phyloP scores from a whole-genome alignment of 2,888 invertebrate genomes.

The Volucella inanis region DNA sequence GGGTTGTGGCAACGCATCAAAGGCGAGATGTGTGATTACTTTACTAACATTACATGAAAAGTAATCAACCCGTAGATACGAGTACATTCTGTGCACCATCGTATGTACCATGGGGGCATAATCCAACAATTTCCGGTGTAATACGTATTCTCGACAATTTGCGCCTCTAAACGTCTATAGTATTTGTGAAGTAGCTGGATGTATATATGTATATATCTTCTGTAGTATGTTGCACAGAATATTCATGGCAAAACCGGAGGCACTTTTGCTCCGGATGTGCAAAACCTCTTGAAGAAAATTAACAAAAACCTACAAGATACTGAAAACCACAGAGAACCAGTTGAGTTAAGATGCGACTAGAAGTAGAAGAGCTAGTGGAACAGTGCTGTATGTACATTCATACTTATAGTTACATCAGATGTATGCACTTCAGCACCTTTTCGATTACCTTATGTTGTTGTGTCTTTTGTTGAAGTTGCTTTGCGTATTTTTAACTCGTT shows the following conservation, averaged over 20 bases:
- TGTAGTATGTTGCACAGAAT: constrained; percentile 34
- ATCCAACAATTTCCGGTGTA: constrained; percentile 67
- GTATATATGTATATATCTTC: too few relatives aligned
- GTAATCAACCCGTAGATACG: too few relatives aligned
- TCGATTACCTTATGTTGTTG: too few relatives aligned
- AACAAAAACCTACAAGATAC: constrained; percentile 44
- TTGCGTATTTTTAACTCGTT: constrained; percentile 67
- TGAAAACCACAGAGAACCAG: constrained; percentile 47
- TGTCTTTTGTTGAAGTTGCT: background rate
- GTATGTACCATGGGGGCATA: constrained; percentile 45
- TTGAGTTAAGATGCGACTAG: constrained; percentile 19
- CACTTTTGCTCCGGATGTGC: constrained; percentile 63
- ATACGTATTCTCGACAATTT: constrained; percentile 57
- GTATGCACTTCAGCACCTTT: too few relatives aligned
- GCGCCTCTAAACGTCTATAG: constrained; percentile 5
- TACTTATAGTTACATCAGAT: too few relatives aligned
- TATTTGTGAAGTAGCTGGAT: background rate
- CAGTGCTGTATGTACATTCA: background rate
- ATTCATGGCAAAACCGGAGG: constrained; percentile 42
- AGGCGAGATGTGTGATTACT: too few relatives aligned
- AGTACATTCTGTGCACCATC: too few relatives aligned
- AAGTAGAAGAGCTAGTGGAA: constrained; percentile 41
- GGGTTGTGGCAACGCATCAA: background rate
- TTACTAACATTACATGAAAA: too few relatives aligned
- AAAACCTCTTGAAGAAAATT: constrained; percentile 55